phyloP scores from a whole-genome alignment of 2,797 vertebrate species.

The Cirrhinus molitorella region DNA sequence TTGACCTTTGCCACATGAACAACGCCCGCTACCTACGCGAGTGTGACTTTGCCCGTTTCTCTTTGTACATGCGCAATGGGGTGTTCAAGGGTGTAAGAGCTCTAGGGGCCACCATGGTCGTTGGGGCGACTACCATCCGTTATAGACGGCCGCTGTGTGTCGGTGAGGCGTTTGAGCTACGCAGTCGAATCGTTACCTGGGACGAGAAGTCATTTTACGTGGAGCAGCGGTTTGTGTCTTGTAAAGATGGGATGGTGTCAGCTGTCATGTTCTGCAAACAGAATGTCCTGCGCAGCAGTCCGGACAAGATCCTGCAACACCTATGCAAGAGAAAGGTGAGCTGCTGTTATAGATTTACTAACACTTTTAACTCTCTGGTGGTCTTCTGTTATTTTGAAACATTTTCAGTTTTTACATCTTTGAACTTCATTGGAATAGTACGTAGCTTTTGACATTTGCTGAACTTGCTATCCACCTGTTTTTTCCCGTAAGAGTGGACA shows the following conservation, averaged over 20 bases:
- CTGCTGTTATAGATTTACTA: neutral
- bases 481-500: too few species aligned
- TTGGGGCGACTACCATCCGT: conserved; percentile 87
- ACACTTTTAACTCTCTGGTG: neutral
- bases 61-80: conserved; percentile 84
- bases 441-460: neutral
- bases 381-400: neutral
- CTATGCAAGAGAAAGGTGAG: conserved; percentile 87
- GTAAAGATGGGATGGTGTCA: conserved; percentile 85
- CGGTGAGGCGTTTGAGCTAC: conserved; percentile 83
- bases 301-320: conserved; percentile 82
- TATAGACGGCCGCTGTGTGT: conserved; percentile 85
- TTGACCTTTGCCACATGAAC: conserved; percentile 93
- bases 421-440: neutral
- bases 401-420: neutral
- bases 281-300: conserved; percentile 80
- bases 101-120: conserved; percentile 77
- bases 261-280: conserved; percentile 85
- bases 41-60: conserved; percentile 88
- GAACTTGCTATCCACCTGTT: neutral
- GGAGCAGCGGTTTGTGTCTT: conserved; percentile 88
- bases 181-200: conserved; percentile 87
- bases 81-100: conserved; percentile 80
- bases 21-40: conserved; percentile 91
- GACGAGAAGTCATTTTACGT: conserved; percentile 89